These are phyloP conservation scores for Masnerella sp. DNA, from an alignment of 2,888 invertebrate species.

Conservation along the genomic window DNA sequence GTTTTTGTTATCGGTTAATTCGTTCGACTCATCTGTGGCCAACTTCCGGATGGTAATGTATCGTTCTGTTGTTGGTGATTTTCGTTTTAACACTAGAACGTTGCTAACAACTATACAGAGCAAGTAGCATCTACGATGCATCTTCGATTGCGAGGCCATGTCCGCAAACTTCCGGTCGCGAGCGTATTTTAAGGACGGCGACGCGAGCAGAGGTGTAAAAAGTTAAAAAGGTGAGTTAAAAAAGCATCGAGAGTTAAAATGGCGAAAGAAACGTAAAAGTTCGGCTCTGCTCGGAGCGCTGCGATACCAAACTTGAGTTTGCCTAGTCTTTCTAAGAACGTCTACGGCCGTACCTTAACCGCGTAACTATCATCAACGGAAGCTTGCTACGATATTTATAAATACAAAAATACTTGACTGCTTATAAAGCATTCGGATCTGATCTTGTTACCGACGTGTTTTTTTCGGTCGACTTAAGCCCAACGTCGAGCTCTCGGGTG, in stretches of 20 bases:
- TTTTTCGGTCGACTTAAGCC: too few species aligned
- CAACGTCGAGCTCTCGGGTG: too few species aligned
- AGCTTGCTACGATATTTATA: conserved; percentile 49
- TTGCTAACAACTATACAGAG: too few species aligned
- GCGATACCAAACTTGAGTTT: neutral
- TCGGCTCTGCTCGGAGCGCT: conserved; percentile 17
- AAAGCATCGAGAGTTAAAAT: neutral
- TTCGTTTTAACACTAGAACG: too few species aligned
- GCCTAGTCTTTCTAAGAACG: neutral
- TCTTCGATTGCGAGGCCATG: conserved; percentile 10
- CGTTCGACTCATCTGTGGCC: too few species aligned
- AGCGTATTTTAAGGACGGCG: neutral
- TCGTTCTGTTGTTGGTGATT: too few species aligned
- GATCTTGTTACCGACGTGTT: conserved; percentile 8
- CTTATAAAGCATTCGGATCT: conserved; percentile 27
- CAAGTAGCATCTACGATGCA: conserved; percentile 8
- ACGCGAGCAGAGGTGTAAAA: conserved; percentile 25
- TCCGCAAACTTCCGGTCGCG: conserved; percentile 7
- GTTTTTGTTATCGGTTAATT: too few species aligned
- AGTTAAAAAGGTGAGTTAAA: too few species aligned
- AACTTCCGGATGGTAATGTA: too few species aligned
- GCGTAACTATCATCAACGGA: conserved; percentile 30
- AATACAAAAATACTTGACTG: conserved; percentile 46
- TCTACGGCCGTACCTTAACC: conserved; percentile 1
- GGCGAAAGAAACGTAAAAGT: neutral